These are phyloP conservation scores for Cheirogaleus medius DNA, from an alignment of 2,113 vertebrate species.

Conservation along the genomic window DNA sequence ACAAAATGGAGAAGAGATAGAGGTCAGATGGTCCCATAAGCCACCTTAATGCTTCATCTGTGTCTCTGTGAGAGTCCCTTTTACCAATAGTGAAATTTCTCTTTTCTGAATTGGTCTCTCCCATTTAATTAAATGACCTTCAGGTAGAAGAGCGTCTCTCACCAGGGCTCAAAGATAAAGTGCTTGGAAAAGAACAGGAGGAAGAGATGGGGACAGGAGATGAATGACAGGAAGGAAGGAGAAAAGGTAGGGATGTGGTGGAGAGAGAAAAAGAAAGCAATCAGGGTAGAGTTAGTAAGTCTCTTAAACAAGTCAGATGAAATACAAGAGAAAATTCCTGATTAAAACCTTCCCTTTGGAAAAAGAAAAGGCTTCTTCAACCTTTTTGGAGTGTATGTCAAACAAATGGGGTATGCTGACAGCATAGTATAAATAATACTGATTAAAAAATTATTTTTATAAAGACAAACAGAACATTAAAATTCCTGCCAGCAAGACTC, in stretches of 20 bases:
- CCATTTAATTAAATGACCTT: neutral
- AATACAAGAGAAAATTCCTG: constrained; percentile 11
- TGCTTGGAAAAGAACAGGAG: neutral
- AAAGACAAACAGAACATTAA: constrained; percentile 55
- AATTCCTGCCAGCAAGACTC: neutral
- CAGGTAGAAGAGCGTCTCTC: neutral
- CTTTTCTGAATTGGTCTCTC: neutral
- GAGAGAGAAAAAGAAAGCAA: neutral
- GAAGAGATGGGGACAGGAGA: neutral
- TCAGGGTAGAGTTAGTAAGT: neutral
- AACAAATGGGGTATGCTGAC: constrained; percentile 27
- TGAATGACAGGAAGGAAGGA: neutral
- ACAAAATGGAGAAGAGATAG: neutral
- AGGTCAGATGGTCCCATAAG: neutral
- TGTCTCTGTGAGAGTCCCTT: neutral
- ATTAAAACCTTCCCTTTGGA: constrained; percentile 53
- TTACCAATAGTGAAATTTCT: neutral
- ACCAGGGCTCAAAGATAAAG: neutral
- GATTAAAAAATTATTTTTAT: constrained; percentile 50
- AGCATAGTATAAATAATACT: constrained; percentile 43
- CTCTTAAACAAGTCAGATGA: neutral
- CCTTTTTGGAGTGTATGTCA: neutral
- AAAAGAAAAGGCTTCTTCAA: constrained; percentile 30
- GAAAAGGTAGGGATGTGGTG: neutral
- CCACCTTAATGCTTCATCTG: neutral